These are phyloP conservation scores for Trachelus tabidus DNA, from an alignment of 2,888 invertebrate genomes.

Conservation along the genomic window DNA sequence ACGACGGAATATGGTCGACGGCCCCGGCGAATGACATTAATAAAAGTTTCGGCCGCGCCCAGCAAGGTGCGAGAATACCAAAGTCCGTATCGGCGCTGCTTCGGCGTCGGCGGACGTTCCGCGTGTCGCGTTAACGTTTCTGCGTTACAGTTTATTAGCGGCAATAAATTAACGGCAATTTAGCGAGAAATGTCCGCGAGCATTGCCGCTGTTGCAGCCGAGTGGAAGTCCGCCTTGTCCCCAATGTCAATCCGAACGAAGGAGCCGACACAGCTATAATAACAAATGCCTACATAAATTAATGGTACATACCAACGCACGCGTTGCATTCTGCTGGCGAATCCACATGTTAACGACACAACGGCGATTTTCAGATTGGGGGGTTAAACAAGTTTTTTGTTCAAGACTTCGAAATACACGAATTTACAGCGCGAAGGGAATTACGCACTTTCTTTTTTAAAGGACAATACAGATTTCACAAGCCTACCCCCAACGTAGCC, in stretches of 20 bases:
- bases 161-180: conserved; percentile 24
- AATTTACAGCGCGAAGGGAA: not conserved
- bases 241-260: conserved; percentile 28
- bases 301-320: not conserved
- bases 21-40: not conserved
- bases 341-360: not conserved
- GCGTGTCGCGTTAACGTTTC: conserved; percentile 3
- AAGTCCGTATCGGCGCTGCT: not conserved
- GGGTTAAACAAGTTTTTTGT: not conserved
- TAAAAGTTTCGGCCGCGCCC: conserved; percentile 18
- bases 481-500: not conserved
- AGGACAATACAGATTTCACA: not conserved
- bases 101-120: not conserved
- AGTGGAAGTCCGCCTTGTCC: conserved; percentile 37
- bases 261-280: conserved; percentile 19
- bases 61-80: conserved; percentile 4
- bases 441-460: not conserved
- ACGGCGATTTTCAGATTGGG: not conserved
- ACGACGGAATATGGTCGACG: not conserved
- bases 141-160: conserved; percentile 19
- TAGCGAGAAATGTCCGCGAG: conserved; percentile 13
- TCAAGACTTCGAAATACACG: conserved; percentile 4
- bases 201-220: conserved; percentile 7
- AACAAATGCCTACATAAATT: conserved; percentile 33
- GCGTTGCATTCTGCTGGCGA: not conserved